phyloP scores from a whole-genome alignment of 2,797 vertebrate species.

The Falco novaeseelandiae region DNA sequence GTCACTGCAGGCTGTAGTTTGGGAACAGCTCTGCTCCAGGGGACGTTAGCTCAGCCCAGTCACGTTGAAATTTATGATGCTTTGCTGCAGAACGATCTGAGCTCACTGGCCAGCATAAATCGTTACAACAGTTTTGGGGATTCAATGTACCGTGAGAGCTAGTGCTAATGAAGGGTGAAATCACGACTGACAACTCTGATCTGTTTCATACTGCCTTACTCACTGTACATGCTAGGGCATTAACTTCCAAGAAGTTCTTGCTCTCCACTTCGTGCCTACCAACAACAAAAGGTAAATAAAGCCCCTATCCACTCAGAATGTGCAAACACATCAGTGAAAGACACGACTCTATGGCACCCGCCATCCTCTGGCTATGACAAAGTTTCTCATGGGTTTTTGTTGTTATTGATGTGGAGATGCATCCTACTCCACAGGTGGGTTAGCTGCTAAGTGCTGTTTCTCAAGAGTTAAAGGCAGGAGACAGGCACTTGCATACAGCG shows the following conservation, averaged over 20 bases:
- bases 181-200: background rate
- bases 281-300: background rate
- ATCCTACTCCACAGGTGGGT: background rate
- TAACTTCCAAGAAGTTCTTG: background rate
- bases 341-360: background rate
- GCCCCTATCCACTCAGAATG: fast-evolving
- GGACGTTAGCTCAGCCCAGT: background rate
- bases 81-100: background rate
- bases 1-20: background rate
- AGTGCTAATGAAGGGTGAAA: background rate
- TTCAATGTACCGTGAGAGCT: background rate
- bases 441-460: background rate
- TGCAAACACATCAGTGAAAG: background rate
- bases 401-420: background rate
- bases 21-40: background rate
- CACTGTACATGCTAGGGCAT: background rate
- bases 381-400: background rate
- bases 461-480: background rate
- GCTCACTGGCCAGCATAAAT: background rate
- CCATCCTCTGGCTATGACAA: background rate
- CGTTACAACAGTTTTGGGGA: fast-evolving
- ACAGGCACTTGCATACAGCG: background rate
- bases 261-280: background rate
- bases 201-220: background rate
- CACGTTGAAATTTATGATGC: background rate